Conservation (phyloP, 1,140 invertebrate species). For the Megalonaias nervosa region DNA sequence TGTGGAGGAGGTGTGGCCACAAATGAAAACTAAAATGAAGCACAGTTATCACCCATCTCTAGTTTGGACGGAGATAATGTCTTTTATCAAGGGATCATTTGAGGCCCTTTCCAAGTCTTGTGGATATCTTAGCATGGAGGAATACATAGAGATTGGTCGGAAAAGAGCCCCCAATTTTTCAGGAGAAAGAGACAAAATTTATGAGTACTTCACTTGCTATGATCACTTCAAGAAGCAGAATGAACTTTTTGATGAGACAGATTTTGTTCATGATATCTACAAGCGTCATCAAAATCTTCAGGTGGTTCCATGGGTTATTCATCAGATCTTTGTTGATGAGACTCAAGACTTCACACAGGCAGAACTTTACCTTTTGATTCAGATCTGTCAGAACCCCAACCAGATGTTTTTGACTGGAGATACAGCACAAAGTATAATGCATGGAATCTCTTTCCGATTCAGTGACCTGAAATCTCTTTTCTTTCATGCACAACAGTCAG, state of each 20-base stretch:
- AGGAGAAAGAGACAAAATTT: slow-evolving; percentile 47
- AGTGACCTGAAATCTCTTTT: slow-evolving; percentile 63
- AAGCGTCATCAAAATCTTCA: slow-evolving; percentile 1
- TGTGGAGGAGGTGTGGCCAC: slow-evolving; percentile 44
- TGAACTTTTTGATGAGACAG: slow-evolving; percentile 54
- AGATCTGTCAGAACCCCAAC: slow-evolving; percentile 62
- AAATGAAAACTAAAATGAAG: slow-evolving; percentile 30
- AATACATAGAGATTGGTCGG: slow-evolving; percentile 51
- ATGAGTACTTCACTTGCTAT: slow-evolving; percentile 46
- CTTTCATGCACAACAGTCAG: slow-evolving; percentile 57
- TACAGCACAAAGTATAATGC: slow-evolving; percentile 69
- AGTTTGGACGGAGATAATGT: slow-evolving; percentile 51
- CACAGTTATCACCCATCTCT: slow-evolving; percentile 38
- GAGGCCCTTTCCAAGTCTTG: slow-evolving; percentile 43
- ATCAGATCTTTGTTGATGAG: slow-evolving; percentile 68
- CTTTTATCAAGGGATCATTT: slow-evolving; percentile 59
- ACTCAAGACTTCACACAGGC: slow-evolving; percentile 69
- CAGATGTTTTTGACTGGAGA: slow-evolving; percentile 68
- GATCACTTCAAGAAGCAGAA: slow-evolving; percentile 38
- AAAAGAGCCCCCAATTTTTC: slow-evolving; percentile 60
- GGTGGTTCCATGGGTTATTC: slow-evolving; percentile 45
- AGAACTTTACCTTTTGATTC: slow-evolving; percentile 62
- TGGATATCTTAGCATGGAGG: slow-evolving; percentile 45
- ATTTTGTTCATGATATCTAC: slow-evolving; percentile 43
- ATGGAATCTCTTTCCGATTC: slow-evolving; percentile 66